These are phyloP conservation scores for Tenualosa ilisha DNA, from an alignment of 2,797 vertebrate genomes.

Conservation along the genomic window DNA sequence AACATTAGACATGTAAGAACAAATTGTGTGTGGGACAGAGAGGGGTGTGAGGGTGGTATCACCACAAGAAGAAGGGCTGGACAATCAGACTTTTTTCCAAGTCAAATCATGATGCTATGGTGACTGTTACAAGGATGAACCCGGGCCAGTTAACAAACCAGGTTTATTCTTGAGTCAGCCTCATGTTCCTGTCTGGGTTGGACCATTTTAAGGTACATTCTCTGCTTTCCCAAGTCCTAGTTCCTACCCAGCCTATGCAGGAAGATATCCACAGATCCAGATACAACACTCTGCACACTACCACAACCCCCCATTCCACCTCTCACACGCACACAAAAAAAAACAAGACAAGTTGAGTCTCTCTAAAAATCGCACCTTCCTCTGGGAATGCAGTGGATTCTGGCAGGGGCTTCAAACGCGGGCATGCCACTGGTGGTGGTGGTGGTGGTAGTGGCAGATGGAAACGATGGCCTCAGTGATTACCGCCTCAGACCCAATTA, in stretches of 20 bases:
- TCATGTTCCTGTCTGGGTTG: too few species aligned
- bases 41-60: too few species aligned
- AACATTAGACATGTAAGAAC: too few species aligned
- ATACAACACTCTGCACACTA: background rate
- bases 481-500: conserved; percentile 67
- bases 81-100: too few species aligned
- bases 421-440: conserved; percentile 38
- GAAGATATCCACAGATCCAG: background rate
- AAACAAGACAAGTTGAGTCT: conserved; percentile 63
- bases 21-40: too few species aligned
- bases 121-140: too few species aligned
- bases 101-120: too few species aligned
- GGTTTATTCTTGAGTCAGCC: background rate
- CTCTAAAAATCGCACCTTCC: conserved; percentile 67
- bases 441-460: conserved; percentile 61
- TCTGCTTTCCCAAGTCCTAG: background rate
- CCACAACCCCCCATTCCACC: background rate
- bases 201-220: background rate
- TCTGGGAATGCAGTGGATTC: conserved; percentile 60
- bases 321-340: background rate
- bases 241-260: background rate
- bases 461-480: conserved; percentile 66
- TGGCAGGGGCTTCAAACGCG: conserved; percentile 65
- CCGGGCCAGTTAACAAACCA: background rate
- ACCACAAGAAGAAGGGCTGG: too few species aligned